Conservation (phyloP, 37 sponge, comb jelly and placozoan species). For the Crambe crambe region DNA sequence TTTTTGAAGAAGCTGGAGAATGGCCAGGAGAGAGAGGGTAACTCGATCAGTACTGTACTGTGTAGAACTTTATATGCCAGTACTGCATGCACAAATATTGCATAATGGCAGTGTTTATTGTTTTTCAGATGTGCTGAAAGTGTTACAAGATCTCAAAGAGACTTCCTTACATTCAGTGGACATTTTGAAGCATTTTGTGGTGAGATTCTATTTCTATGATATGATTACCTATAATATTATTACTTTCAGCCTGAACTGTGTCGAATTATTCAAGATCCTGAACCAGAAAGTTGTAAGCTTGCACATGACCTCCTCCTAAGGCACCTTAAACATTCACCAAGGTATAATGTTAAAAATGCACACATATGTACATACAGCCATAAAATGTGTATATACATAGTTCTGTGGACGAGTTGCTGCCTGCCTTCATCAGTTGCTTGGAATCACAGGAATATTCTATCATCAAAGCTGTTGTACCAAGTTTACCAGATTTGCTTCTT, state of each 20-base stretch:
- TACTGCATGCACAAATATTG: too few species aligned
- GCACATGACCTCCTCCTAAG: conserved; percentile 64
- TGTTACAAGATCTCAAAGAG: conserved; percentile 75
- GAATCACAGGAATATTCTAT: conserved; percentile 62
- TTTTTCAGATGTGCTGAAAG: conserved; percentile 59
- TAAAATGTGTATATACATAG: conserved; percentile 21
- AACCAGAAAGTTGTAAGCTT: conserved; percentile 36
- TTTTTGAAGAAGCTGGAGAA: conserved; percentile 76
- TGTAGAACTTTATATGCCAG: background rate
- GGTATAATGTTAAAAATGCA: conserved; percentile 27
- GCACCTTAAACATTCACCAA: conserved; percentile 65
- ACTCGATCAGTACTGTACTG: too few species aligned
- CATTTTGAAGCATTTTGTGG: conserved; percentile 83
- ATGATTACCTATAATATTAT: background rate
- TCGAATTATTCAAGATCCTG: conserved; percentile 55
- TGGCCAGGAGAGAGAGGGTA: conserved; percentile 65
- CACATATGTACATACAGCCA: background rate
- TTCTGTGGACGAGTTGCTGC: conserved; percentile 51
- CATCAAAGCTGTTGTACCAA: conserved; percentile 44
- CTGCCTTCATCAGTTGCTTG: conserved; percentile 54
- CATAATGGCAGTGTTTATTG: too few species aligned
- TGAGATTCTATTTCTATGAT: conserved; percentile 5
- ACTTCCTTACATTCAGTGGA: conserved; percentile 72
- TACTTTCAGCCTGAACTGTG: conserved; percentile 72
- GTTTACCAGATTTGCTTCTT: conserved; percentile 47